Evolutionary conservation across 1,140 invertebrate species (phyloP).

Genomic region (Brachionus rubens): DNA sequence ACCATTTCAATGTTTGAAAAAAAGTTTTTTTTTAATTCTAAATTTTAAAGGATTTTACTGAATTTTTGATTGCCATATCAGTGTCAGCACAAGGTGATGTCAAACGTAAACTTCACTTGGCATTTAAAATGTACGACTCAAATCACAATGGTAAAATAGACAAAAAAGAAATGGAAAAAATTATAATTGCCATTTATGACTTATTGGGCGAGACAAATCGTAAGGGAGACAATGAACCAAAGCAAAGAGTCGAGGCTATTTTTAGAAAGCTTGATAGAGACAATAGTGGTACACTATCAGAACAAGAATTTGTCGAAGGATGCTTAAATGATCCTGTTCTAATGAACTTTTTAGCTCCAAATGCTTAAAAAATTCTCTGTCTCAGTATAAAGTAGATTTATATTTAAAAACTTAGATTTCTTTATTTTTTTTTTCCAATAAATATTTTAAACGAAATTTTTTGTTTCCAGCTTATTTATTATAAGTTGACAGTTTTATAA

Average conservation of each 20-base stretch:
- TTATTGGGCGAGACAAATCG: conserved; percentile 45
- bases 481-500: no score
- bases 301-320: conserved; percentile 46
- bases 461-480: no score
- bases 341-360: conserved; percentile 28
- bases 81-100: conserved; percentile 40
- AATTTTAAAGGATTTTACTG: conserved; percentile 31
- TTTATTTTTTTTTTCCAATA: no score
- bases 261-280: conserved; percentile 43
- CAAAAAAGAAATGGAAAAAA: conserved; percentile 46
- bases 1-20: background rate
- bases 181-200: conserved; percentile 55
- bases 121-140: conserved; percentile 46
- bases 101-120: background rate
- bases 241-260: conserved; percentile 10
- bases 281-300: background rate
- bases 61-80: conserved; percentile 45
- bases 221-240: conserved; percentile 45
- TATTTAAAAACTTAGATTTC: background rate
- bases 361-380: conserved; percentile 19
- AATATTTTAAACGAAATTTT: no score
- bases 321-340: conserved; percentile 16
- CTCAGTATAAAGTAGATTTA: background rate
- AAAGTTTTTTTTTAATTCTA: background rate
- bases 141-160: conserved; percentile 43